Evolutionary conservation across 2,797 vertebrate species (phyloP).

Genomic region (Sphenopsis melanotis): DNA sequence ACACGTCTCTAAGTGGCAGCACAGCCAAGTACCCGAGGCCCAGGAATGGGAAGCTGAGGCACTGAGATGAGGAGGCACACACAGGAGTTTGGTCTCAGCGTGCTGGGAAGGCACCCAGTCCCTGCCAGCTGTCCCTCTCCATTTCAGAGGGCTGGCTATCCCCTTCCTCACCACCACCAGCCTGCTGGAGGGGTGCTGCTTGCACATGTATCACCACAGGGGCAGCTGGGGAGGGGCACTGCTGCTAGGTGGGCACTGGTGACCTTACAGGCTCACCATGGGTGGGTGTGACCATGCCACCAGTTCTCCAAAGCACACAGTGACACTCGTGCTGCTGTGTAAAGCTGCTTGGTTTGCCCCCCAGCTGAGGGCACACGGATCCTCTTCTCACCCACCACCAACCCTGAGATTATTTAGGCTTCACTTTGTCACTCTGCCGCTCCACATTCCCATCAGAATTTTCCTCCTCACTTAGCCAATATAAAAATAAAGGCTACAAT

Average conservation of each 20-base stretch:
- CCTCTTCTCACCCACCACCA: background rate
- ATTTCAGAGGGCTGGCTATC: background rate
- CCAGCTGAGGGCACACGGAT: fast-evolving
- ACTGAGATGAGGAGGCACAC: background rate
- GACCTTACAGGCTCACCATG: background rate
- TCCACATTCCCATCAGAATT: background rate
- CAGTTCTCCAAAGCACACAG: background rate
- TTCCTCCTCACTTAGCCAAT: background rate
- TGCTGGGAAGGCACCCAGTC: background rate
- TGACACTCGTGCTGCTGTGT: background rate
- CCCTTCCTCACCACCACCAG: background rate
- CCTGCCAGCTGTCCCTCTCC: background rate
- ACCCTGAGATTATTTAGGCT: background rate
- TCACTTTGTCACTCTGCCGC: background rate
- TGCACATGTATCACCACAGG: background rate
- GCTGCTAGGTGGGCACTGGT: background rate
- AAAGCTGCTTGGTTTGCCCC: background rate
- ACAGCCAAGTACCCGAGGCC: background rate
- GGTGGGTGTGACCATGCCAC: background rate
- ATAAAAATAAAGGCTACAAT: background rate
- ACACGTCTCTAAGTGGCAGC: background rate
- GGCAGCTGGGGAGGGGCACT: background rate
- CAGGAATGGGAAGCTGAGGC: background rate
- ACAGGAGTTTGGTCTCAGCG: fast-evolving
- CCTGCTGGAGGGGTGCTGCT: background rate